Conservation (phyloP, 2,113 vertebrate species). For the Crotalus tigris region DNA sequence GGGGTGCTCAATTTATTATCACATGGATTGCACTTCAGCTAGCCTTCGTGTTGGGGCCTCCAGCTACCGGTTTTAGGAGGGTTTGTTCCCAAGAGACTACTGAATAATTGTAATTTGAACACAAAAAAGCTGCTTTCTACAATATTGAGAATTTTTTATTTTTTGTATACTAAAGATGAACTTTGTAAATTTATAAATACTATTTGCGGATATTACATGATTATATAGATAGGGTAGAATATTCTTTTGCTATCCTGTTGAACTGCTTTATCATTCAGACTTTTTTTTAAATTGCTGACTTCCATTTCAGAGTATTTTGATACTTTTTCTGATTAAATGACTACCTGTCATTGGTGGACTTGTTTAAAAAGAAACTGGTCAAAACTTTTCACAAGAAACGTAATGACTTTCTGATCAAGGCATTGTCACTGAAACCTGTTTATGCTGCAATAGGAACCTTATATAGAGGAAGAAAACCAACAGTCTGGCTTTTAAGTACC, state of each 20-base stretch:
- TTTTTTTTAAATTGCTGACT: slow-evolving; percentile 6
- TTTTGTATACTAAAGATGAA: slow-evolving; percentile 47
- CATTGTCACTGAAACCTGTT: slow-evolving; percentile 32
- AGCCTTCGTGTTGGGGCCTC: slow-evolving; percentile 17
- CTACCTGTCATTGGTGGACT: slow-evolving; percentile 36
- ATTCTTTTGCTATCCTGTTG: slow-evolving; percentile 47
- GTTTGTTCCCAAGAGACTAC: slow-evolving; percentile 35
- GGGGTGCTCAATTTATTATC: slow-evolving; percentile 26
- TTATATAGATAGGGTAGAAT: slow-evolving; percentile 37
- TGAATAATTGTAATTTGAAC: slow-evolving; percentile 32
- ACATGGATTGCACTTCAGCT: slow-evolving; percentile 23
- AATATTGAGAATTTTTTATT: slow-evolving; percentile 24
- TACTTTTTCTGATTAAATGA: slow-evolving; percentile 37
- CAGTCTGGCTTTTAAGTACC: slow-evolving; percentile 42
- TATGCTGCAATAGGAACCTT: slow-evolving; percentile 42
- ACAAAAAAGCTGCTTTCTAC: slow-evolving; percentile 37
- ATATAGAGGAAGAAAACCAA: slow-evolving; percentile 34
- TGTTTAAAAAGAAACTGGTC: slow-evolving; percentile 13
- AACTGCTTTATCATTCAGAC: slow-evolving; percentile 38
- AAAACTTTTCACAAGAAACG: slow-evolving; percentile 15
- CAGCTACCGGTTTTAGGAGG: slow-evolving; percentile 18
- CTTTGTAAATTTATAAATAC: slow-evolving; percentile 53
- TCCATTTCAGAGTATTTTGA: slow-evolving; percentile 47
- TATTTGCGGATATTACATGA: slow-evolving; percentile 43
- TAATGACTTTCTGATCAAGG: slow-evolving; percentile 25